Base-by-base conservation (phyloP, 2,888 invertebrate genomes). In the Beris chalybata region DNA sequence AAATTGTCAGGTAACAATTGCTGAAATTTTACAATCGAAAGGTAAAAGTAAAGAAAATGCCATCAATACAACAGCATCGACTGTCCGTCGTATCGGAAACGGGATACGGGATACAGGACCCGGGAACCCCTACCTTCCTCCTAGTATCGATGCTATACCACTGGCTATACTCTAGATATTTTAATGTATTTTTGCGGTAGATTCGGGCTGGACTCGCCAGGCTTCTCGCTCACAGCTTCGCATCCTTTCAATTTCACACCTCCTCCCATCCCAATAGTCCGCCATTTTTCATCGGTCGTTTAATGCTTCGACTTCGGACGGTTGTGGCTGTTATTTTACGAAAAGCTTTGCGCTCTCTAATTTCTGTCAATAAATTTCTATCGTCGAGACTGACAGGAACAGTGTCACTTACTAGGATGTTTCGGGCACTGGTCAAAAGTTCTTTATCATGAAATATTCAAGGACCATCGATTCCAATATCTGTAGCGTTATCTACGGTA, bases 1-100 rank as follows among this genome's bases (percentile, higher is more conserved):
- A 67, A 67, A 67, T 67, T 67, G 67, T 67, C 67, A 67, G 67
- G 67, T 67, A 67, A 67, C 67, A 67, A 65, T 67, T 59, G 67
- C 50, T 65, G 65, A 61, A 67, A 67, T 65, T 67, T 67, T 55
- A 67, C 65, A 67, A 65, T 54, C 55, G 59, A 61, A 58, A 47
- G 43, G 54, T 54, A 53, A 44, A 64, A 29, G 13, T 29, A 64
- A 44, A 54, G 45, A 45, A 54, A 22, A 54, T 64, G 53, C 12
- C 61, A n/a, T 61, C 47, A 15, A 61, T 50, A 53, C 22, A 22
- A 9, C 38, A 38, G 38, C 9, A 48, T 2, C 15, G 48, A 48
- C 5, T 48, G 38, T 38, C 22, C 38, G 38, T 7, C 38, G 9
- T 38, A 38, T 38, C 1, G 38, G 38, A 38, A 1, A 9, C 38